Base-by-base conservation (phyloP, 2,888 invertebrate species). In the Erebia epiphron region DNA sequence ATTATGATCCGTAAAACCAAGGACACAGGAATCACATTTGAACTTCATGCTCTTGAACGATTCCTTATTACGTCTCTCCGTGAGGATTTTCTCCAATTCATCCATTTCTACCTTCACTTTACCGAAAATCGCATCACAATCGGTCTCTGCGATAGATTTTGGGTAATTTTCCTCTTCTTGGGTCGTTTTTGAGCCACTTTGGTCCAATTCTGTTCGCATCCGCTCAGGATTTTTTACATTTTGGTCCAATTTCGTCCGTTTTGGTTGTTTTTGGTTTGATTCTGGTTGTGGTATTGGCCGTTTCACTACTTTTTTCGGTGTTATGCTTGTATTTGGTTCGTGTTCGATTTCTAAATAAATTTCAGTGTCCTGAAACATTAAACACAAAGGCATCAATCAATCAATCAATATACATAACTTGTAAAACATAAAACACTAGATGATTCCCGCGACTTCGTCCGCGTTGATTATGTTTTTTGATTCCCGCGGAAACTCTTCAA, bases 11-110 rank as follows among this genome's bases (percentile, higher is more conserved):
- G 54, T 57, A 63, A 68, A 68, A 9, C 62, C 56, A 2, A 41
- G 46, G 1, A 63, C 35, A 49, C 68, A 68, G 49, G 46, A 54
- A 5, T 16, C 16, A 63, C 68, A 68, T 56, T 63, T 68, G 57
- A 46, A 68, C 26, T 57, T 46, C 26, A 35, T 68, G 0, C 9
- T 26, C 18, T 56, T 57, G 46, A 43, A 68, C 3, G 56, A 54
- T 0, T 57, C 56, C 0, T 68, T 49, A 8, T 49, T 57, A 1
- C 68, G 52, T 0, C 49, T 49, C 1, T 63, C 68, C 8, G 54
- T 35, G 1, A 68, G 9, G 1, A 63, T 57, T 1, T 54, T 21
- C n/a, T 63, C 14, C 35, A 63, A 57, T 9, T 49, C 57, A 0
- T 57, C 49, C 0, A 56, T 21, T 14, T 46, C 49, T 26, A 62